Evolutionary conservation across 2,113 vertebrate species (phyloP), one percentile per base, ranked within the genome.

Genomic region (Centropus bengalensis): DNA sequence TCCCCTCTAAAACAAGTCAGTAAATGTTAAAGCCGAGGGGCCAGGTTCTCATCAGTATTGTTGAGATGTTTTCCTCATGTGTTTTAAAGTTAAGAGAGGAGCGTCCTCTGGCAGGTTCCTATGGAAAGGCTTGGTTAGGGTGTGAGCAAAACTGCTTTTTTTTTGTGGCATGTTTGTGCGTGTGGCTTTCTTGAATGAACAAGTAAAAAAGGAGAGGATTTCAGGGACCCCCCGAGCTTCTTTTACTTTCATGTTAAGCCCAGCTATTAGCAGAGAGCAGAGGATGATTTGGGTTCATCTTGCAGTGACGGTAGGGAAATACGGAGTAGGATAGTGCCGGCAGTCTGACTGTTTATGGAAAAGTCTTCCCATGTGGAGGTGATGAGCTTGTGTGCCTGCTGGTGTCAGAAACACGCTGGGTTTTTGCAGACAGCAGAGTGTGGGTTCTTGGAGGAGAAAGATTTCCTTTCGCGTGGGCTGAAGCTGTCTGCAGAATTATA

Each of bases 381-480:
- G 42, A 79, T 74, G 89, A 92, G 88, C 59, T 93, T 82, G 55
- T 79, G 76, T 84, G 74, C 45, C 70, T 0, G 9, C 49, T 3
- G 1, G 8, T 82, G 84, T 70, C 77, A 69, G 88, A 40, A 83
- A 63, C 90, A 9, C 10, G 15, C 86, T 0, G 76, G 44, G 83
- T 51, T 91, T 77, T 45, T 92, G 88, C 76, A 93, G 76, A 81
- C 85, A 66, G 76, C 42, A 3, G 76, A 64, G 62, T 69, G 79
- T 82, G 88, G 75, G 80, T 40, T 94, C 79, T 77, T 52, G 1
- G 8, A 91, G 89, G 75, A 63, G 88, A n/a, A 95, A 93, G 85
- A 87, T 95, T 97, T 97, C 95, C 86, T 96, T 90, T 96, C 15
- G 87, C 91, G 95, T 96, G 93, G 93, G 92, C 82, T 86, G 86